These are phyloP conservation scores for Platerodrilus igneus DNA, from an alignment of 2,888 invertebrate genomes.

Conservation along the genomic window DNA sequence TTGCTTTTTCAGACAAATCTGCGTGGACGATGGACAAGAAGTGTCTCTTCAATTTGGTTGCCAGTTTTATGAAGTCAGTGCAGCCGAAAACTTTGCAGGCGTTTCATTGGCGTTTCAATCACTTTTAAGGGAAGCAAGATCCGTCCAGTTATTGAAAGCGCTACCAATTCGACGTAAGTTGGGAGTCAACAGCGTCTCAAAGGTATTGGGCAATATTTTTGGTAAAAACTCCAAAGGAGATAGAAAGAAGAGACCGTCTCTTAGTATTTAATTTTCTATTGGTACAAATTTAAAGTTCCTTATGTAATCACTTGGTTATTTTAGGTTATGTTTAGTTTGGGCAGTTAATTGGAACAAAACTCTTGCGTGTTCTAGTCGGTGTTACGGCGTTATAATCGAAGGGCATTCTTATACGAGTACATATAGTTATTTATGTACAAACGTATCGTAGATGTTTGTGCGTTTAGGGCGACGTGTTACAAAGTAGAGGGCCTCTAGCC, in stretches of 20 bases:
- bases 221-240: slow-evolving; percentile 74
- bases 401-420: too few species aligned
- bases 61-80: slow-evolving; percentile 81
- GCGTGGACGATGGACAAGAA: slow-evolving; percentile 76
- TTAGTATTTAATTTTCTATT: slow-evolving; percentile 68
- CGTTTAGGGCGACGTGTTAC: too few species aligned
- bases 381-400: too few species aligned
- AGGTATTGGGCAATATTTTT: slow-evolving; percentile 75
- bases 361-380: neutral
- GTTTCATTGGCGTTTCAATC: slow-evolving; percentile 77
- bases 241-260: slow-evolving; percentile 70
- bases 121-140: slow-evolving; percentile 67
- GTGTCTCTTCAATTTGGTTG: slow-evolving; percentile 71
- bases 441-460: too few species aligned
- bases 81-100: slow-evolving; percentile 76
- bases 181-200: slow-evolving; percentile 73
- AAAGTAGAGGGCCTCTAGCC: too few species aligned
- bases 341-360: slow-evolving; percentile 8
- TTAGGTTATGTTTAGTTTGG: neutral
- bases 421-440: too few species aligned
- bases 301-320: slow-evolving; percentile 6
- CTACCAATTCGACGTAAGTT: slow-evolving; percentile 67
- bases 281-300: neutral
- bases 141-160: slow-evolving; percentile 64
- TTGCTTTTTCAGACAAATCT: slow-evolving; percentile 61